Evolutionary conservation across 1,140 invertebrate genomes (phyloP), one percentile per base, ranked within the genome.

Genomic region (Ceratina australensis): DNA sequence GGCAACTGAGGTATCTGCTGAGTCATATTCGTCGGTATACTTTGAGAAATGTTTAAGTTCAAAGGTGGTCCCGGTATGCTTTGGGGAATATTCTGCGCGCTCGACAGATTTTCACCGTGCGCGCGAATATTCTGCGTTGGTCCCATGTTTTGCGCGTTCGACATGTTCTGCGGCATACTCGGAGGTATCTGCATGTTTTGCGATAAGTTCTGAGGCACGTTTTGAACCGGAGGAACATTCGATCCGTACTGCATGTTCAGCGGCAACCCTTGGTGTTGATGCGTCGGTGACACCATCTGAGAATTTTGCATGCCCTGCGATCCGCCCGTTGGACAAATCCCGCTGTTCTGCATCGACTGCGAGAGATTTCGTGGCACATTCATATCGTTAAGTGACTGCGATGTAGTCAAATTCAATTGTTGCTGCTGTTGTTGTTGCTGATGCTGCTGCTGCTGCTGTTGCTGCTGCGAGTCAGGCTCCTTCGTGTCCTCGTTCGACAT

Each of bases 31-130:
- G 89, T 85, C 1, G 89, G 74, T 60, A 92, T 84, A 52, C 85
- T 92, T 42, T 92, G 91, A 0, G 89, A 88, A 5, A 92, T 91
- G 56, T 90, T 91, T 2, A 91, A 77, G 68, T 92, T 92, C 28
- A 92, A 80, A 2, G 91, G 89, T 24, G 90, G 88, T 54, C 84
- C 79, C 50, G 85, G 73, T 69, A 89, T 88, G 72, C 73, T 87
- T 56, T 86, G 83, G 0, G 88, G 67, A 49, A 85, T 59, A 18
- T 78, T 86, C 52, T 85, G 78, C 8, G 80, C 73, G 56, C 56
- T 88, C 0, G 87, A 67, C 72, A 91, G 33, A 54, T 67, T 87
- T n/a, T 92, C 91, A 2, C 83, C 73, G n/a, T 91, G 91, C 1
- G 75, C 80, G 57, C 42, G 87, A 16, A 89, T 82, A 65, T 80